Evolutionary conservation across 2,797 vertebrate species (phyloP).

Genomic region (Phalanger gymnotis): DNA sequence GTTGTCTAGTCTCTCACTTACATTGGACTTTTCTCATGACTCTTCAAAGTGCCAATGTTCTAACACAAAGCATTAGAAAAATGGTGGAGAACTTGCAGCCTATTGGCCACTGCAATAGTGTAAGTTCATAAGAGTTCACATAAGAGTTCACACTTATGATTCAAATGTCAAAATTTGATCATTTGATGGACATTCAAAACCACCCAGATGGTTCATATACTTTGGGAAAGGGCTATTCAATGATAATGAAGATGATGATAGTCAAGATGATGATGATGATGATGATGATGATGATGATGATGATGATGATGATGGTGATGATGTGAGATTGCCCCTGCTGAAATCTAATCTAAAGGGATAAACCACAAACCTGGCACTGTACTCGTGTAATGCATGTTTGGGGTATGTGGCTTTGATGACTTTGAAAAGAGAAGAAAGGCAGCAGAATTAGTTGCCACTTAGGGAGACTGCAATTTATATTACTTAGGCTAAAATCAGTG

Average conservation of each 20-base stretch:
- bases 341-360: not conserved
- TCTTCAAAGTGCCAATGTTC: not conserved
- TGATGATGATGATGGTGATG: not conserved
- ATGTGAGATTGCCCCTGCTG: not conserved
- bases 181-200: not conserved
- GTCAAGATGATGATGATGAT: not conserved
- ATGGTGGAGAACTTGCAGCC: not conserved
- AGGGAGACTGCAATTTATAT: not conserved
- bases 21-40: not conserved
- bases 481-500: not conserved
- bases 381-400: constrained; percentile 9
- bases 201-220: not conserved
- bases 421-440: constrained; percentile 41
- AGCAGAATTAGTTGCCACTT: constrained; percentile 44
- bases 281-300: not conserved
- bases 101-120: not conserved
- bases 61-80: not conserved
- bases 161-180: not conserved
- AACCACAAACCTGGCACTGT: not conserved
- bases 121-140: not conserved
- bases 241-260: not conserved
- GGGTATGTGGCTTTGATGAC: constrained; percentile 28
- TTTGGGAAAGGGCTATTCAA: constrained; percentile 11
- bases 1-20: not conserved
- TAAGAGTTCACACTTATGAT: not conserved